Evolutionary conservation across 2,797 vertebrate species (phyloP).

Genomic region (Acestrorhynchus altus): DNA sequence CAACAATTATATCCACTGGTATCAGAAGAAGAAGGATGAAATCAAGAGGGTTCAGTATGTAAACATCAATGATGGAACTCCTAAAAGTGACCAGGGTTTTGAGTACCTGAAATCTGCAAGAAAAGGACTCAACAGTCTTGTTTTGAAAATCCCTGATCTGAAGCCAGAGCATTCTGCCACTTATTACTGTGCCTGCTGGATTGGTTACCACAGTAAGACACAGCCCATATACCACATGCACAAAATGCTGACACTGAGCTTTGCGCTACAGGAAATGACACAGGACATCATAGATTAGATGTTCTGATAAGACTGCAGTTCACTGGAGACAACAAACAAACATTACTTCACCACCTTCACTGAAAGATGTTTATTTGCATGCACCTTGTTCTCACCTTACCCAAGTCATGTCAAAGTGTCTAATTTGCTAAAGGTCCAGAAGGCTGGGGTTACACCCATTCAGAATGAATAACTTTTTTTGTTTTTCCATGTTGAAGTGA

Average conservation of each 20-base stretch:
- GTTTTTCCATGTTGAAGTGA: no score
- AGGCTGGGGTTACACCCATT: not conserved
- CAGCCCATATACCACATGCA: not conserved
- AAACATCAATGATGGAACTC: not conserved
- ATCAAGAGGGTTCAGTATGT: conserved; percentile 36
- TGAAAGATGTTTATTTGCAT: not conserved
- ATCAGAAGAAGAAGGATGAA: conserved; percentile 43
- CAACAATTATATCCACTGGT: conserved; percentile 34
- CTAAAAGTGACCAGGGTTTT: not conserved
- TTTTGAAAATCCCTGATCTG: conserved; percentile 43
- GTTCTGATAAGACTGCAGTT: not conserved
- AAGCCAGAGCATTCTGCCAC: conserved; percentile 15
- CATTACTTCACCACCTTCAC: not conserved
- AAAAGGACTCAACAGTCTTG: not conserved
- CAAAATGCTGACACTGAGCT: not conserved
- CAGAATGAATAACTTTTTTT: no score
- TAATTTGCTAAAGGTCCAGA: not conserved
- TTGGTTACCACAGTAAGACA: conserved; percentile 1
- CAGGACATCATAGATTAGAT: not conserved
- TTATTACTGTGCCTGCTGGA: conserved; percentile 58
- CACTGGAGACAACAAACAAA: no score
- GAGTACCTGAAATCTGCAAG: conserved; percentile 16
- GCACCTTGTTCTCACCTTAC: not conserved
- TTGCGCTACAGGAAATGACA: not conserved
- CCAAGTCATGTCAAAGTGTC: not conserved